Evolutionary conservation across 2,888 invertebrate species (phyloP), one percentile per base, ranked within the genome.

Genomic region (Phortica okadai): DNA sequence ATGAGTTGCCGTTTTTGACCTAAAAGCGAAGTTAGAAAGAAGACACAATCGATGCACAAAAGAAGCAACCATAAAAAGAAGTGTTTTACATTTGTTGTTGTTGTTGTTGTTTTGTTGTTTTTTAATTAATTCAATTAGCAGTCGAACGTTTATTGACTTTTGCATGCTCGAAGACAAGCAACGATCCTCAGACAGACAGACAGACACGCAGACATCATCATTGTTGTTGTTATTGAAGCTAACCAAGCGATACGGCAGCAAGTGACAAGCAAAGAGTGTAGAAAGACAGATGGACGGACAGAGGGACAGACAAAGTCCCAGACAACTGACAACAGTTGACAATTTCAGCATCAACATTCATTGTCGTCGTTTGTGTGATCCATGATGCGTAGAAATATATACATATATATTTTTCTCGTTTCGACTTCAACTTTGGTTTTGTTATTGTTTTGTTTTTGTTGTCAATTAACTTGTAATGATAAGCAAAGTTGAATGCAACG

Each of bases 71-170:
- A 8, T 50, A 50, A 50, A 50, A 50, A 50, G 1, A 50, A 50
- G 50, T 11, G 6, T 50, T 14, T 14, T 50, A 14, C 50, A 21
- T 21, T 21, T 21, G 21, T 50, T 50, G 8, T 14, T 1, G 6
- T 2, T n/a, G n/a, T n/a, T n/a, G 10, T 45, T 45, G 6, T 50
- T 50, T 50, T n/a, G 69, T 79, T 70, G n/a, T 70, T 69, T 75
- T 74, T 81, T 74, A 81, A 85, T 83, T 80, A 82, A 84, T 81
- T 82, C 79, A 85, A 81, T 84, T 86, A 79, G 77, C 75, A 70
- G 80, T 80, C 75, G 76, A 81, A 82, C 78, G 78, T 80, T 80
- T 83, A 79, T 80, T 83, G 79, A 78, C 77, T 78, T 79, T 80
- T 80, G 50, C 76, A 75, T 77, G 77, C 78, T 25, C 56, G 58